Evolutionary conservation across 2,113 vertebrate species (phyloP), one percentile per base, ranked within the genome.

Genomic region (Pterocles orientalis): DNA sequence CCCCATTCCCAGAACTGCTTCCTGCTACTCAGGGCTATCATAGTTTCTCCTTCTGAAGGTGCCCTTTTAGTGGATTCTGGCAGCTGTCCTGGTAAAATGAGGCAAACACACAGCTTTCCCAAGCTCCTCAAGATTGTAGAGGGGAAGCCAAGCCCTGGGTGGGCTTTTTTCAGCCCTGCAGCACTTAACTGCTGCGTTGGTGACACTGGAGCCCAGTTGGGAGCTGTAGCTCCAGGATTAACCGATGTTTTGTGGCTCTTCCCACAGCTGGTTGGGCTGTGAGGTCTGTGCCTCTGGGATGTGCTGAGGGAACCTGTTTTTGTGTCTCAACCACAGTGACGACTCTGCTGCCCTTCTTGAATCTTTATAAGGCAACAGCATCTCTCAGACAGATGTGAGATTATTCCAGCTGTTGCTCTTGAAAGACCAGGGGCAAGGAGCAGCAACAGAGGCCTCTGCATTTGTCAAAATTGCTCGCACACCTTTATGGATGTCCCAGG

Each of bases 401-500:
- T 41, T 92, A n/a, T 86, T 76, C 28, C 41, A 69, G 41, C 66
- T 88, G 70, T 79, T 90, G 43, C 33, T 90, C 20, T 50, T 61
- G 41, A 50, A 50, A 72, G 11, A 3, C 20, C 41, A 41, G 41
- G n/a, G 34, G 29, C 34, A 60, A 21, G n/a, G 39, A 85, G 34
- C 82, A 85, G 43, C 2, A 21, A 51, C 47, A 53, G 62, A 45
- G 86, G 8, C 28, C 28, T 80, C 12, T 0, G 0, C 20, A 10
- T 12, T 18, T 68, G 58, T 54, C 68, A 45, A 8, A 83, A n/a
- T 43, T 57, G 19, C 56, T 77, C 16, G 0, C 34, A 3, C 3
- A 4, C 28, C 83, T 86, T 34, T 50, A 1, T 0, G 0, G 64
- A 61, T 91, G 65, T 34, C 58, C 17, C 0, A 6, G 47, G 39